Conservation (phyloP, 30 jellyfish, hydroid and myxozoan genomes). For the Hydractinia echinata region DNA sequence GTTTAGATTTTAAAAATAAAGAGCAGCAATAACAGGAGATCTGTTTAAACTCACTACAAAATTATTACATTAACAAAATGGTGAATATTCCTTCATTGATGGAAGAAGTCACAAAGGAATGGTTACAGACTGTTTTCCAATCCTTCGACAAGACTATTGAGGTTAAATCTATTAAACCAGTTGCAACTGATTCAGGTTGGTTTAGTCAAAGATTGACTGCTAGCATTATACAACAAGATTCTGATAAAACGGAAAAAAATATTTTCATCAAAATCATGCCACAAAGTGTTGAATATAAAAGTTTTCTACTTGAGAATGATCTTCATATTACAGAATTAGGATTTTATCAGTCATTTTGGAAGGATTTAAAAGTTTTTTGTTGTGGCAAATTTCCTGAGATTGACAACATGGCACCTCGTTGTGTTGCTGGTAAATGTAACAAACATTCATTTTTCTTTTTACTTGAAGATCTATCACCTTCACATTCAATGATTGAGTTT, state of each 20-base stretch:
- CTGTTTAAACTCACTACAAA: too few species aligned
- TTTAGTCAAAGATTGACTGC: too few species aligned
- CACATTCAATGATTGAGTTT: neutral
- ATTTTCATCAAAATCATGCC: constrained; percentile 3
- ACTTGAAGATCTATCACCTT: neutral
- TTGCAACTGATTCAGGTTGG: too few species aligned
- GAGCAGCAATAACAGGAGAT: too few species aligned
- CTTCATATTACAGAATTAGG: neutral
- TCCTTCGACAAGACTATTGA: too few species aligned
- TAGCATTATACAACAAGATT: too few species aligned
- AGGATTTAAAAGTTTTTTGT: neutral
- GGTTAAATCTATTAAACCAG: too few species aligned
- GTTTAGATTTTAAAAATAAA: too few species aligned
- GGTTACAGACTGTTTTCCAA: too few species aligned
- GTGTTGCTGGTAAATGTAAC: neutral
- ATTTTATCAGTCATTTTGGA: neutral
- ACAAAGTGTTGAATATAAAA: neutral
- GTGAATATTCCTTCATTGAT: too few species aligned
- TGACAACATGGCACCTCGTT: neutral
- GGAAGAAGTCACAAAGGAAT: too few species aligned
- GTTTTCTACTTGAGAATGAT: neutral
- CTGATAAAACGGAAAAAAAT: neutral
- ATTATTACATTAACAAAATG: too few species aligned
- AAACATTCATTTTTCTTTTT: neutral
- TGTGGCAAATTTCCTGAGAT: neutral